A percentile compares a stretch with the other conserved stretches of the same genome.
phyloP scores from a whole-genome alignment of 2,797 vertebrate genomes.

The Molothrus ater region DNA sequence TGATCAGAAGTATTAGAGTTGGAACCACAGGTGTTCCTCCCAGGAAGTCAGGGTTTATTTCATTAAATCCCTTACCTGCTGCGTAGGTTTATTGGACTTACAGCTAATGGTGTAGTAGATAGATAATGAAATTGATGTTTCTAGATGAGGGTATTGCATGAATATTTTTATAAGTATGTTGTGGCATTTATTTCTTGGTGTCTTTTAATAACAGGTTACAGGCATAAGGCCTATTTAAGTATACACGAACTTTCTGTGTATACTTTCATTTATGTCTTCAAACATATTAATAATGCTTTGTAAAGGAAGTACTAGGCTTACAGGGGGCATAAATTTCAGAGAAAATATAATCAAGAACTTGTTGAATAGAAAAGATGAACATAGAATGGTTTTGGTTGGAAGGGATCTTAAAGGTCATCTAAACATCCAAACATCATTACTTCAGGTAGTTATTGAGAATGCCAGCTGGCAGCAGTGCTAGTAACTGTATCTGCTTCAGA shows the following conservation, averaged over 20 bases:
- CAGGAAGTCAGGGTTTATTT: conserved; percentile 53
- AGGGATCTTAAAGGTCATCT: background rate
- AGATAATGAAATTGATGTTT: conserved; percentile 44
- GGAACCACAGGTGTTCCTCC: conserved; percentile 54
- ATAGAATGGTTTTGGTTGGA: accelerated
- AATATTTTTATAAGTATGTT: conserved; percentile 22
- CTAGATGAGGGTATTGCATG: conserved; percentile 14
- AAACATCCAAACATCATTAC: background rate
- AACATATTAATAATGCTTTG: background rate
- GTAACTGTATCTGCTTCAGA: background rate
- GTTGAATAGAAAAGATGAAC: conserved; percentile 5
- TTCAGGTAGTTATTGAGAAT: conserved; percentile 25
- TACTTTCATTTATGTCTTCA: background rate
- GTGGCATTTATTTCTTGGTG: conserved; percentile 15
- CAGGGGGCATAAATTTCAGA: background rate
- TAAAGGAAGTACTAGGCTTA: background rate
- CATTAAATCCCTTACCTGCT: conserved; percentile 63
- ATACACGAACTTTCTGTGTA: background rate
- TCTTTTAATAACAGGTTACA: conserved; percentile 14
- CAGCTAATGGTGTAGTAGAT: conserved; percentile 25
- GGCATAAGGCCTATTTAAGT: background rate
- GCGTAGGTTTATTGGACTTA: conserved; percentile 64
- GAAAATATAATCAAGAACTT: conserved; percentile 1
- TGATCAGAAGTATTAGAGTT: conserved; percentile 57
- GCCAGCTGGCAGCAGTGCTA: conserved; percentile 11